A percentile compares a stretch with the other conserved stretches of the same genome.
Evolutionary conservation across 2,888 invertebrate genomes (phyloP).

Genomic region (Lamellibrachia satsuma): DNA sequence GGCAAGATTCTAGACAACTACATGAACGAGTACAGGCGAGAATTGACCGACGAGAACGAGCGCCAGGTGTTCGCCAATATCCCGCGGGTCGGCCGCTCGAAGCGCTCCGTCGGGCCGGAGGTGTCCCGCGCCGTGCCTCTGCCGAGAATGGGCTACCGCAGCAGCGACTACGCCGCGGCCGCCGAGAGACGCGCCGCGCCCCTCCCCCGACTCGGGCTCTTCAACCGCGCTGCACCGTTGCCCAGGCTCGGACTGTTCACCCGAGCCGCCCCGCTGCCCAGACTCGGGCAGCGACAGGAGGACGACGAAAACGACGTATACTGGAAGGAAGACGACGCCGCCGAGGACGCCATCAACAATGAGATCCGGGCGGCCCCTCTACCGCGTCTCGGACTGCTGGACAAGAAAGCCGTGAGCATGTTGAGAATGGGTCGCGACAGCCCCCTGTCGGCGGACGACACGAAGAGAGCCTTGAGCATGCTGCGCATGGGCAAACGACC

Average conservation of each 20-base stretch:
- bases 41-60: conserved; percentile 8
- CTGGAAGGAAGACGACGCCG: conserved; percentile 24
- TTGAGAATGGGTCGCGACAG: conserved; percentile 31
- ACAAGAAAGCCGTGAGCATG: conserved; percentile 28
- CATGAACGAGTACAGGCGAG: conserved; percentile 7
- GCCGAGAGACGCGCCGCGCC: not conserved
- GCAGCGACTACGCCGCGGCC: conserved; percentile 18
- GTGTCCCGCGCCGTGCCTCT: not conserved
- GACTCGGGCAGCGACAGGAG: conserved; percentile 23
- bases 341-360: not conserved
- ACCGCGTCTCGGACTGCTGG: conserved; percentile 26
- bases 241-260: conserved; percentile 26
- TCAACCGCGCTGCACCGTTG: conserved; percentile 21
- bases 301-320: not conserved
- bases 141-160: not conserved
- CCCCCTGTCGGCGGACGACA: not conserved
- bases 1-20: conserved; percentile 14
- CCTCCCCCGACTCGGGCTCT: conserved; percentile 20
- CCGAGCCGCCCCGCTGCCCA: not conserved
- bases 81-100: conserved; percentile 24
- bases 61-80: conserved; percentile 12
- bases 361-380: conserved; percentile 24
- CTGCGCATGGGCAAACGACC: conserved; percentile 54
- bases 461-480: conserved; percentile 51
- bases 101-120: not conserved